phyloP scores from a whole-genome alignment of 1,140 invertebrate genomes.

The Babylonia areolata region DNA sequence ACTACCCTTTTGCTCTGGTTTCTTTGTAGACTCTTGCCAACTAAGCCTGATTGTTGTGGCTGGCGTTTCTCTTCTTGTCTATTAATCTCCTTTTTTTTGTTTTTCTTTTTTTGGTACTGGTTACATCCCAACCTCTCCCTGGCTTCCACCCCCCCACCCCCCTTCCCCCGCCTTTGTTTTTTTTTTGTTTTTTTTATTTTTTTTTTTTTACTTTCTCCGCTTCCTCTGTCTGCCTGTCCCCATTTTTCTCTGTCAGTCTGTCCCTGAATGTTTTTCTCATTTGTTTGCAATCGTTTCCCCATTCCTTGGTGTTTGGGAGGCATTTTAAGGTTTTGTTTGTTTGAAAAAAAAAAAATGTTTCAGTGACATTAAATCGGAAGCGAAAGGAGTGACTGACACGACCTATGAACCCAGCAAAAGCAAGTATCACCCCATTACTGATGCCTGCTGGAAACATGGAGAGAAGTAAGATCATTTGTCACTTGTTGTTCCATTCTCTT shows the following conservation, averaged over 20 bases:
- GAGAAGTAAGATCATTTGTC: conserved; percentile 80
- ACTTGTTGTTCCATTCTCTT: not conserved
- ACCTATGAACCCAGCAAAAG: conserved; percentile 85
- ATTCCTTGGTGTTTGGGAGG: too few species aligned
- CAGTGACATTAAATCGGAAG: conserved; percentile 22
- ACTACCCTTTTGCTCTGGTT: not conserved
- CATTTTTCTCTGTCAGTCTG: not conserved
- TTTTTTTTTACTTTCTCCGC: not conserved
- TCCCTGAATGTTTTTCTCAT: not conserved
- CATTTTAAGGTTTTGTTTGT: too few species aligned
- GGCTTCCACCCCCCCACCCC: not conserved
- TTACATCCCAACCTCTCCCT: too few species aligned
- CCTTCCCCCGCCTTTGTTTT: not conserved
- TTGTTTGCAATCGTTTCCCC: too few species aligned
- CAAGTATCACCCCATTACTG: conserved; percentile 92
- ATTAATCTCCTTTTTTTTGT: too few species aligned
- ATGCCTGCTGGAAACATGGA: conserved; percentile 89
- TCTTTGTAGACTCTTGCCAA: not conserved
- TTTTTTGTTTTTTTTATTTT: not conserved
- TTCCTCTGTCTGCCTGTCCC: not conserved
- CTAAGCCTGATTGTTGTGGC: too few species aligned
- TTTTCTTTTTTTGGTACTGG: too few species aligned
- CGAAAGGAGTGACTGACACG: conserved; percentile 28
- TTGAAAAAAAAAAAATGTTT: too few species aligned
- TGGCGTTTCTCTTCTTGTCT: too few species aligned